Percentiles rank a stretch among this genome's conserved stretches.
These are phyloP conservation scores for Dermolepida albohirtum DNA, from an alignment of 2,888 invertebrate genomes.

Conservation along the genomic window DNA sequence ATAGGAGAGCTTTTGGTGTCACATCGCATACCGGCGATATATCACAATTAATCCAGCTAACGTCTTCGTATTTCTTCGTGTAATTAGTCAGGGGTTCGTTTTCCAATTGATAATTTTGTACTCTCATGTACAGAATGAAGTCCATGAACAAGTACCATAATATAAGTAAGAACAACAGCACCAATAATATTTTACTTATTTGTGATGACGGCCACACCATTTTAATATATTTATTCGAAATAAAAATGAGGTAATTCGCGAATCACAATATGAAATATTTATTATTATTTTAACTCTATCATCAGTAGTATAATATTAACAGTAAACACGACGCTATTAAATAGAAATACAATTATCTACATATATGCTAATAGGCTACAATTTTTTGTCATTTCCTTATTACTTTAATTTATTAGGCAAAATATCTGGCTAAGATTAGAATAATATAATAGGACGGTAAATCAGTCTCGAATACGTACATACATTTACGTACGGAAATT, in stretches of 20 bases:
- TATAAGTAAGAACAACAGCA: constrained; percentile 70
- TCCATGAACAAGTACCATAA: constrained; percentile 81
- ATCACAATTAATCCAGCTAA: constrained; percentile 75
- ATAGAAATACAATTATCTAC: too few species aligned
- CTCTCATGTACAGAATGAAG: constrained; percentile 75
- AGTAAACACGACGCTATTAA: too few species aligned
- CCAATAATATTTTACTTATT: constrained; percentile 76
- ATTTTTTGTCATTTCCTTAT: too few species aligned
- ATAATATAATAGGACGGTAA: constrained; percentile 40
- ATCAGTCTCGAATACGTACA: constrained; percentile 43
- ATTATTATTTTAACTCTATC: constrained; percentile 7
- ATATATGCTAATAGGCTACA: too few species aligned
- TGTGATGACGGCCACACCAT: constrained; percentile 82
- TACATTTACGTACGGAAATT: constrained; percentile 22
- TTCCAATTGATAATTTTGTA: constrained; percentile 76
- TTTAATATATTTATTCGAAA: constrained; percentile 49
- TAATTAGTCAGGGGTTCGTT: constrained; percentile 62
- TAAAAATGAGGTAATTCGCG: constrained; percentile 28
- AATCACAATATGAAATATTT: constrained; percentile 37
- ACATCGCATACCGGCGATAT: constrained; percentile 83
- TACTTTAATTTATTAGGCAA: constrained; percentile 2
- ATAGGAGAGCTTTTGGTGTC: constrained; percentile 84
- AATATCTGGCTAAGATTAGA: constrained; percentile 14
- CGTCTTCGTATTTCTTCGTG: constrained; percentile 66
- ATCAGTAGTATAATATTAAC: neutral